Evolutionary conservation across 1,140 invertebrate genomes (phyloP), one percentile per base, ranked within the genome.

Genomic region (Batillaria attramentaria): DNA sequence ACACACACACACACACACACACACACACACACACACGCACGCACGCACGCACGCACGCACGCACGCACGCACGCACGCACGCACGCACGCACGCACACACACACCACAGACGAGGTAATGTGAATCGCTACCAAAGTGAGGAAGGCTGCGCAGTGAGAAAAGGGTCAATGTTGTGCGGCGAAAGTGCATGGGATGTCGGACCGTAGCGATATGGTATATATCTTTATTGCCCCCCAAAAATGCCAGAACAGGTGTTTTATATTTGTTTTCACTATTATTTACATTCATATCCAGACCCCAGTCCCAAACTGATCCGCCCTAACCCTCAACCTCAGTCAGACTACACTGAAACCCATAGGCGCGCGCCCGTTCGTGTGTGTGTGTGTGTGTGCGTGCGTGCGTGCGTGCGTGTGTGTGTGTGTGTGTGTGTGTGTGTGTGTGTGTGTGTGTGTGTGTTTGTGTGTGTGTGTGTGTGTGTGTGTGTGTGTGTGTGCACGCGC

Each of bases 361-460:
- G 46, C 46, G 24, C 46, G 46, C 46, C 10, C 46, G 46, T 24
- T 13, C 46, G 10, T 66, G 62, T 66, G 62, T 66, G 62, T 66
- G 62, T 66, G 62, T 66, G 62, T 66, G 62, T 66, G 31, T 33
- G 62, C 20, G 62, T 33, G 62, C 31, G 31, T 33, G 62, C 24
- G 3, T 16, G 3, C 1, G 18, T 41, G 66, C 42, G 37, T 69
- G 66, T 69, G 37, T 3, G 13, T 39, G 37, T 41, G n/a, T 69
- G 66, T 69, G 4, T 69, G 66, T 69, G 4, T 69, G 66, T 69
- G 4, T 69, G 37, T 69, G 4, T 69, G 66, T 69, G 4, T 69
- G 37, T 69, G 5, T 69, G 10, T 41, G 4, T 69, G 37, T 69
- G 4, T 41, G 37, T 5, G 3, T 69, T 10, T 69, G 4, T 39